Evolutionary conservation across 2,113 vertebrate genomes (phyloP), one percentile per base, ranked within the genome.

Genomic region (Pycnonotus jocosus): DNA sequence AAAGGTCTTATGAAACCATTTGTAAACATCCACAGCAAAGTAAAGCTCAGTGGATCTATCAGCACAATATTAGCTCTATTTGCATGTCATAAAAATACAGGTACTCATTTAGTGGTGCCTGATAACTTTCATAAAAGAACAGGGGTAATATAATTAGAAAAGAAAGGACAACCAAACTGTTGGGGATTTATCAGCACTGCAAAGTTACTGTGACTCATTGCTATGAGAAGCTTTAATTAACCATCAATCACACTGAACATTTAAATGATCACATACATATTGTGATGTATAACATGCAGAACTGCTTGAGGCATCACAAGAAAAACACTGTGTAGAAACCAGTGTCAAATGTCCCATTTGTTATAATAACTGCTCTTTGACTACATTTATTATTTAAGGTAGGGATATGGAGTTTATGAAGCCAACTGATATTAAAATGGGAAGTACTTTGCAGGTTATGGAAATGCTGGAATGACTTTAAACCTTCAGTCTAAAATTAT

Each of bases 1-100:
- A 96, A 96, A 60, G 13, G 6, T 72, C 95, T 95, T 91, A 37
- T 81, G 72, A 94, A 95, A 81, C 48, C 28, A n/a, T 90, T 93
- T 92, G 68, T 82, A 93, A 94, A 81, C 64, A 96, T 70, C 23
- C 57, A 66, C 80, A 89, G 18, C 37, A 79, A 77, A 79, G 53
- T 51, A 79, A 95, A 71, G 79, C 81, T 93, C 22, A 38, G 58
- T 82, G 73, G 81, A 51, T 42, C 66, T 23, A 81, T 93, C 86
- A 96, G 15, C 28, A 69, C 25, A 25, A 20, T 51, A 61, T 72
- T 77, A 76, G 6, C 9, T 90, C 27, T 88, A 47, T 83, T 87
- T 89, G 45, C 82, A 82, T 90, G 82, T 40, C 40, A 50, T 76
- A 90, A 94, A 94, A 91, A 70, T 68, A 80, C 12, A 84, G 70